These are phyloP conservation scores for Poecilia velifera DNA, from an alignment of 2,797 vertebrate species.

Conservation along the genomic window DNA sequence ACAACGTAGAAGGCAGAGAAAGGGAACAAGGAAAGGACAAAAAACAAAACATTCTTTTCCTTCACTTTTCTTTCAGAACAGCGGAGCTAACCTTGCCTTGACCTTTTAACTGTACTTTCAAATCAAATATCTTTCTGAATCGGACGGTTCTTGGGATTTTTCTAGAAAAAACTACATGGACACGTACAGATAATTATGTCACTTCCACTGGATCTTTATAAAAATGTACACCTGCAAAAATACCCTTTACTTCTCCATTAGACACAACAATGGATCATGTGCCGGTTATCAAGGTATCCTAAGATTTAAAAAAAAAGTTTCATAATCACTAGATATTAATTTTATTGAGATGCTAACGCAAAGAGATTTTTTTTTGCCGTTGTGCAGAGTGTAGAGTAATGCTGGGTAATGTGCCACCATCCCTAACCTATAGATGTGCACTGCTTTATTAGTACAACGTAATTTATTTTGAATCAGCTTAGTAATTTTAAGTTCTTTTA, in stretches of 20 bases:
- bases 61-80: conserved; percentile 25
- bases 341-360: neutral
- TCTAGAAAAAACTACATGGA: conserved; percentile 52
- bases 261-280: conserved; percentile 14
- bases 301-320: neutral
- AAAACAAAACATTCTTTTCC: conserved; percentile 83
- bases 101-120: conserved; percentile 70
- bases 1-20: conserved; percentile 66
- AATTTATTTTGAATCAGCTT: neutral
- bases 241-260: neutral
- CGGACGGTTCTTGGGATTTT: conserved; percentile 43
- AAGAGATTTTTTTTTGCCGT: neutral
- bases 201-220: conserved; percentile 43
- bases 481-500: neutral
- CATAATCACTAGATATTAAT: neutral
- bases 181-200: conserved; percentile 50
- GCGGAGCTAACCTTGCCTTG: conserved; percentile 63
- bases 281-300: neutral
- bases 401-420: neutral
- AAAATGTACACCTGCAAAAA: neutral
- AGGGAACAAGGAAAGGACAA: conserved; percentile 81
- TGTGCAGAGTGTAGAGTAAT: neutral
- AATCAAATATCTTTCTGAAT: conserved; percentile 53
- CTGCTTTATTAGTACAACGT: neutral
- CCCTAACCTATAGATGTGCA: neutral